Conservation (phyloP, 2,888 invertebrate genomes). For the Tubulanus polymorphus region DNA sequence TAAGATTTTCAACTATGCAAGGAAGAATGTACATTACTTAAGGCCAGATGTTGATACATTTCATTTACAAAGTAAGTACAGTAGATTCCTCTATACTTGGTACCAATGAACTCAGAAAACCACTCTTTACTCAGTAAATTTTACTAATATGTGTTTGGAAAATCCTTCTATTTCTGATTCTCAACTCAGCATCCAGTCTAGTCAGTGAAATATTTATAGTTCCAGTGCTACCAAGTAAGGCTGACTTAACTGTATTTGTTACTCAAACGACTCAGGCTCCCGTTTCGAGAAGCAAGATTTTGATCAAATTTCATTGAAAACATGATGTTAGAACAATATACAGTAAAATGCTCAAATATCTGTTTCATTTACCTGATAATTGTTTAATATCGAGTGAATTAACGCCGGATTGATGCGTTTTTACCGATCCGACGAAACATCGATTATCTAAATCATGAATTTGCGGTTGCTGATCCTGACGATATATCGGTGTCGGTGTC, state of each 20-base stretch:
- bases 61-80: neutral
- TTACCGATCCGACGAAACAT: neutral
- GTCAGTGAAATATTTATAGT: neutral
- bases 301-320: too few species aligned
- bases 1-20: neutral
- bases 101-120: neutral
- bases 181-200: too few species aligned
- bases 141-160: too few species aligned
- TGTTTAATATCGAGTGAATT: constrained; percentile 62
- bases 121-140: too few species aligned
- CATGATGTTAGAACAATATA: too few species aligned
- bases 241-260: neutral
- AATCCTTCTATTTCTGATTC: too few species aligned
- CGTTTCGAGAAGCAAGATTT: too few species aligned
- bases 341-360: too few species aligned
- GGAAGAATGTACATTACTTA: neutral
- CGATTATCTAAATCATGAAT: neutral
- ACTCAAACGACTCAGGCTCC: too few species aligned
- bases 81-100: neutral
- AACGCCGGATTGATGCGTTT: constrained; percentile 71
- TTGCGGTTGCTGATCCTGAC: too few species aligned
- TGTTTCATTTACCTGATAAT: constrained; percentile 42
- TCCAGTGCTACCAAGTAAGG: too few species aligned
- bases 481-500: too few species aligned
- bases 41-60: neutral